A percentile compares a stretch with the other conserved stretches of the same genome.
These are phyloP conservation scores for Pithecia hirsuta DNA, from an alignment of 2,797 vertebrate species.

Conservation along the genomic window DNA sequence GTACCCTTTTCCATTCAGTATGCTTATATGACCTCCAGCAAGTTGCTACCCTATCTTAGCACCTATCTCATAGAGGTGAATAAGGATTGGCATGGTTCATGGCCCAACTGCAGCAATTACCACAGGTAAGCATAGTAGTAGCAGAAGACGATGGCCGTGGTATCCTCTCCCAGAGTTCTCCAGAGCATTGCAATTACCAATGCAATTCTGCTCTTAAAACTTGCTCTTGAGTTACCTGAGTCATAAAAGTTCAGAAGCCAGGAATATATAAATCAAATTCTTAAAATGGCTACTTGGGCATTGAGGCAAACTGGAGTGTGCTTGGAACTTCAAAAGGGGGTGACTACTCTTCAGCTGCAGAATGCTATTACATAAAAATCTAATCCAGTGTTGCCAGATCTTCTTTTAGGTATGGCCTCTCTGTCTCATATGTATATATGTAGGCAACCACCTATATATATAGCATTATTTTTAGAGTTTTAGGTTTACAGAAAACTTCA, in stretches of 20 bases:
- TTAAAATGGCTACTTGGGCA: neutral
- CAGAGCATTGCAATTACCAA: neutral
- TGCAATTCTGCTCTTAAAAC: neutral
- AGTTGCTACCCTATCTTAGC: neutral
- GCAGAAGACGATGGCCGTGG: fast-evolving
- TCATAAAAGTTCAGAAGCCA: neutral
- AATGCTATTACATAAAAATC: neutral
- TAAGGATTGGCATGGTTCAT: neutral
- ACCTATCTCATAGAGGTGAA: neutral
- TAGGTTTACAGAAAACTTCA: neutral
- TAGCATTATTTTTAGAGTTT: neutral
- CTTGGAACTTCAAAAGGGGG: neutral
- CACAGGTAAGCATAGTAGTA: neutral
- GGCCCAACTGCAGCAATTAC: neutral
- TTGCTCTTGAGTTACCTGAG: neutral
- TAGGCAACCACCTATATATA: neutral
- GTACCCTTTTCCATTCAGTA: neutral
- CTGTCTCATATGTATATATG: neutral
- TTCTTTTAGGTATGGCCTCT: neutral
- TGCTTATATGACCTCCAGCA: neutral
- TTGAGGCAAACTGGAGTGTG: neutral
- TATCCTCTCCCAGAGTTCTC: neutral
- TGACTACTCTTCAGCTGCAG: neutral
- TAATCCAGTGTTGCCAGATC: neutral
- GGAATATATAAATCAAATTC: neutral